phyloP scores from a whole-genome alignment of 2,888 invertebrate genomes.

The Embidobia sp. region DNA sequence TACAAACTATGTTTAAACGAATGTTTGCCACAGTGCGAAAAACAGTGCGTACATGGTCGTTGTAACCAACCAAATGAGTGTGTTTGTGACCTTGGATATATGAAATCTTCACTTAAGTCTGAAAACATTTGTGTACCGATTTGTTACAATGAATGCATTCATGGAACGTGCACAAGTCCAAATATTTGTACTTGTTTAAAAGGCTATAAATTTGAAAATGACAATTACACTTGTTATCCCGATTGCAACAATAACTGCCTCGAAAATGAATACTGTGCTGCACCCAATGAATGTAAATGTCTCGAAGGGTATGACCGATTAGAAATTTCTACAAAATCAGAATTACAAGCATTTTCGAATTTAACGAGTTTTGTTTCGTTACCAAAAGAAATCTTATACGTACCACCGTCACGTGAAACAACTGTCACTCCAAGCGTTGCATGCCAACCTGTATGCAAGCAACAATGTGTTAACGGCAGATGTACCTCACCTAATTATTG shows the following conservation, averaged over 20 bases:
- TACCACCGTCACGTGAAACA: neutral
- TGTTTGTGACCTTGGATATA: constrained; percentile 65
- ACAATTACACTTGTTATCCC: constrained; percentile 81
- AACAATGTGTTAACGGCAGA: constrained; percentile 81
- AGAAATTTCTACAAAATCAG: neutral
- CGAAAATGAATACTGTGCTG: constrained; percentile 84
- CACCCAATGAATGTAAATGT: constrained; percentile 88
- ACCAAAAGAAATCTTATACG: neutral
- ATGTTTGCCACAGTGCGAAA: constrained; percentile 56
- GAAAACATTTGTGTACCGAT: constrained; percentile 70
- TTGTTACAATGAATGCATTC: constrained; percentile 80
- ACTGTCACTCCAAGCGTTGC: neutral
- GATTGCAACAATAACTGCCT: constrained; percentile 86
- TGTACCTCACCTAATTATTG: constrained; percentile 81
- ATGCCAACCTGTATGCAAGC: constrained; percentile 76
- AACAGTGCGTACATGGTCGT: constrained; percentile 42
- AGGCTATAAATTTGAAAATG: constrained; percentile 78
- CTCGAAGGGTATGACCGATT: constrained; percentile 83
- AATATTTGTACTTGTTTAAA: constrained; percentile 78
- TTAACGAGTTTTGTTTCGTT: neutral
- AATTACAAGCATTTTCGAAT: too few species aligned
- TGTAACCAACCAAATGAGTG: constrained; percentile 67
- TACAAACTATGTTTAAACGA: constrained; percentile 34
- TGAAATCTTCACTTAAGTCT: neutral
- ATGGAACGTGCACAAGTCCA: constrained; percentile 82